These are phyloP conservation scores for Lithosia quadra DNA, from an alignment of 2,888 invertebrate genomes.

Conservation along the genomic window DNA sequence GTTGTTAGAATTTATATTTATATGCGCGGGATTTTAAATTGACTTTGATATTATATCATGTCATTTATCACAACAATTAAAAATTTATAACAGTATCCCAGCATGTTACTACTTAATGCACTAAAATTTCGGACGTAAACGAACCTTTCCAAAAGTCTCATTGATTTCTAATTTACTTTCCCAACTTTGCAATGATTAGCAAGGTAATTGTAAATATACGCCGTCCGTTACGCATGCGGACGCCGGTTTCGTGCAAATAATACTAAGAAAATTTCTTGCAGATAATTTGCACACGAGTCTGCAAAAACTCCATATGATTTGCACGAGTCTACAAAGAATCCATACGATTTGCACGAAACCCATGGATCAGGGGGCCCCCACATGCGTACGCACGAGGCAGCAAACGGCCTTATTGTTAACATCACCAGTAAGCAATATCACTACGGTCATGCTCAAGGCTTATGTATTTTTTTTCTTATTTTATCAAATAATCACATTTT, in stretches of 20 bases:
- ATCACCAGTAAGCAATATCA: slow-evolving; percentile 4
- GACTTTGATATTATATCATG: slow-evolving; percentile 17
- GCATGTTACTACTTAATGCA: slow-evolving; percentile 30
- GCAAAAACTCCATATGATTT: too few relatives aligned
- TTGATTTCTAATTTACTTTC: slow-evolving; percentile 1
- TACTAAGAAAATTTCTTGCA: too few relatives aligned
- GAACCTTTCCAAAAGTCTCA: slow-evolving; percentile 24
- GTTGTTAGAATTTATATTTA: slow-evolving; percentile 16
- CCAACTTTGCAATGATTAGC: not conserved
- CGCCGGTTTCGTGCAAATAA: too few relatives aligned
- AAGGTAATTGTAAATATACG: slow-evolving; percentile 15
- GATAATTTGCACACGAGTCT: too few relatives aligned
- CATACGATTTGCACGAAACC: too few relatives aligned
- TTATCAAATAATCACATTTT: not conserved
- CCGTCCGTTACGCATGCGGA: too few relatives aligned
- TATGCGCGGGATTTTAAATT: slow-evolving; percentile 26
- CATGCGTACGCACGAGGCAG: too few relatives aligned
- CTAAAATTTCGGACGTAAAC: slow-evolving; percentile 38
- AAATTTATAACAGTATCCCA: slow-evolving; percentile 34
- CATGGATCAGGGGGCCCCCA: too few relatives aligned
- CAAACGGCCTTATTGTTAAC: slow-evolving; percentile 5
- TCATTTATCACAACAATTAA: slow-evolving; percentile 45
- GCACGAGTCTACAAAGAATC: too few relatives aligned
- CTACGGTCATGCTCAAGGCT: not conserved
- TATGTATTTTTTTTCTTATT: not conserved